Evolutionary conservation across 2,797 vertebrate genomes (phyloP).

Genomic region (Octomys mimax): DNA sequence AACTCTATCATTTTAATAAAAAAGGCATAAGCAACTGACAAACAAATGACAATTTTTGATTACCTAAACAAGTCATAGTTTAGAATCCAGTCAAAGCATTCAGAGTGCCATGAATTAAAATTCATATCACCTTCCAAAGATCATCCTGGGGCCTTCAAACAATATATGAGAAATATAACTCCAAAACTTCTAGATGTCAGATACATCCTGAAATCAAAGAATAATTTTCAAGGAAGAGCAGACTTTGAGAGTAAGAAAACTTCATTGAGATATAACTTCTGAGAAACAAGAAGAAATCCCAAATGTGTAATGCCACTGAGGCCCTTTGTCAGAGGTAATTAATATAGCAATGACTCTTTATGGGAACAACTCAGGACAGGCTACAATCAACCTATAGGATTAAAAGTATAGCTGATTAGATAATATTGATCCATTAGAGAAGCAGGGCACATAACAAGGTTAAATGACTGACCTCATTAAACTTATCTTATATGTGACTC

Average conservation of each 20-base stretch:
- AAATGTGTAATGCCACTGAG: neutral
- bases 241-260: neutral
- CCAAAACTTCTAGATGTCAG: neutral
- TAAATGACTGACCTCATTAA: neutral
- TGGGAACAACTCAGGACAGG: neutral
- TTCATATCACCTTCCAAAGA: neutral
- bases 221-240: neutral
- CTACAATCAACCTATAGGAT: neutral
- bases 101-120: neutral
- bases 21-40: neutral
- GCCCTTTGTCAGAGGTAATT: neutral
- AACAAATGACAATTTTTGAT: neutral
- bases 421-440: neutral
- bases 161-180: neutral
- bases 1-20: neutral
- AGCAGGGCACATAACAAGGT: neutral
- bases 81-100: neutral
- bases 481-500: neutral
- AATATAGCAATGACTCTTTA: neutral
- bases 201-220: neutral
- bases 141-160: neutral
- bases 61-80: neutral
- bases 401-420: neutral
- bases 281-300: neutral
- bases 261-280: neutral